phyloP scores from a whole-genome alignment of 2,888 invertebrate species.

The Pseudococcus longispinus region DNA sequence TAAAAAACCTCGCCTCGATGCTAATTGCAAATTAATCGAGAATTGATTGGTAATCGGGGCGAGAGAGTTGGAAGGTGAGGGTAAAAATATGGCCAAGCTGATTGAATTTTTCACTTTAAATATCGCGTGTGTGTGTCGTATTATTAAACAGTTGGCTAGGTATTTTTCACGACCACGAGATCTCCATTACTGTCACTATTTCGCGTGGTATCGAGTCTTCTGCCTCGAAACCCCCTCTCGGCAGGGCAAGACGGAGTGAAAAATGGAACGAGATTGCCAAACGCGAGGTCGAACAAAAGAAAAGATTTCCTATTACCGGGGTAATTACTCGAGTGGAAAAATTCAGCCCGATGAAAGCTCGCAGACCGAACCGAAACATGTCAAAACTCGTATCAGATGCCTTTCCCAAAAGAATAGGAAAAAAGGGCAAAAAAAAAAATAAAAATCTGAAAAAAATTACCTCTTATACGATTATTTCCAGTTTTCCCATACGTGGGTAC shows the following conservation, averaged over 20 bases:
- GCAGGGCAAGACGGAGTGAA: not conserved
- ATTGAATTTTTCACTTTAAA: constrained; percentile 22
- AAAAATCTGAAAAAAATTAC: not conserved
- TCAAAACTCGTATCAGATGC: not conserved
- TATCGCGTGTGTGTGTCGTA: not conserved
- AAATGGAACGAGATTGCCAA: not conserved
- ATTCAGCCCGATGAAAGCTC: not conserved
- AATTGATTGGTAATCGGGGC: not conserved
- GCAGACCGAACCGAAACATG: not conserved
- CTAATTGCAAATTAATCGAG: not conserved
- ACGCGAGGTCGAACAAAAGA: not conserved
- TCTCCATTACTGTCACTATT: not conserved
- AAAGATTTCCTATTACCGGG: not conserved
- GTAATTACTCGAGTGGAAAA: constrained; percentile 15
- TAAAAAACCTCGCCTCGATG: not conserved
- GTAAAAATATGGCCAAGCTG: not conserved
- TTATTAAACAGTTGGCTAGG: not conserved
- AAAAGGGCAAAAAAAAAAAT: not conserved
- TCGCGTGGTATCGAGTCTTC: not conserved
- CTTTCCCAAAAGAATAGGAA: not conserved
- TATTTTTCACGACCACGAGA: not conserved
- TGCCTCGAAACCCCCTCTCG: not conserved
- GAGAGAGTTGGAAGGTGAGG: not conserved
- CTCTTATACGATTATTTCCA: not conserved
- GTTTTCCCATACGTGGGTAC: not conserved